phyloP scores from a whole-genome alignment of 2,797 vertebrate genomes.

The Melanotaenia nigrans region DNA sequence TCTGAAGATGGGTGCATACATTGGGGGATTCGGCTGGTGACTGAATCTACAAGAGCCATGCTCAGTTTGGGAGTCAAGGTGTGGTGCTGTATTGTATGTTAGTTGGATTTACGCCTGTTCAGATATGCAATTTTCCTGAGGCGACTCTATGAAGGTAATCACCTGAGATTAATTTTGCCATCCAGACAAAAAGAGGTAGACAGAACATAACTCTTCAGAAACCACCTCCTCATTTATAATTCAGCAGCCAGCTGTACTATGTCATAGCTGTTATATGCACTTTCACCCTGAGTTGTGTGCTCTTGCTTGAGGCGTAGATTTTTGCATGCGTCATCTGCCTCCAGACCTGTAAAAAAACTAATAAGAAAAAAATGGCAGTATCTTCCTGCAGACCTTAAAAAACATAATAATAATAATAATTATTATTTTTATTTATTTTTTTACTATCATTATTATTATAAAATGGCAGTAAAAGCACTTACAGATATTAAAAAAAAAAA shows the following conservation, averaged over 20 bases:
- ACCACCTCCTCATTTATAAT: conserved; percentile 72
- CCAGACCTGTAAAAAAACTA: conserved; percentile 7
- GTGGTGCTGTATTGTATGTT: conserved; percentile 21
- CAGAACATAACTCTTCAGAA: conserved; percentile 56
- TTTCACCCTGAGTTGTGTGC: conserved; percentile 46
- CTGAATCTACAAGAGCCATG: conserved; percentile 12
- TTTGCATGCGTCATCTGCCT: conserved; percentile 25
- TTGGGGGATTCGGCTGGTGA: conserved; percentile 22
- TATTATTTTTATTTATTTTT: no score
- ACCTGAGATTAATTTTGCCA: conserved; percentile 73
- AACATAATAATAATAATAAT: background rate
- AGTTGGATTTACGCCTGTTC: conserved; percentile 25
- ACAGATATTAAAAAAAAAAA: conserved; percentile 15
- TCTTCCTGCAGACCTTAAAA: background rate
- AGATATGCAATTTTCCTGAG: conserved; percentile 53
- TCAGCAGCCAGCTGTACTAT: conserved; percentile 55
- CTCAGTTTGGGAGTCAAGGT: conserved; percentile 12
- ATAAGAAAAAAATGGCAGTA: background rate
- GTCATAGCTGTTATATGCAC: conserved; percentile 66
- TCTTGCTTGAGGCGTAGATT: conserved; percentile 31
- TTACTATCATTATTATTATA: background rate
- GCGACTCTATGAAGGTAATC: conserved; percentile 59
- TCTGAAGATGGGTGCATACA: conserved; percentile 17
- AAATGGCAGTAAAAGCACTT: conserved; percentile 2
- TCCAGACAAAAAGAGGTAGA: conserved; percentile 56